Base-by-base conservation (phyloP, 1,140 invertebrate genomes). In the Oscheius sp. region DNA sequence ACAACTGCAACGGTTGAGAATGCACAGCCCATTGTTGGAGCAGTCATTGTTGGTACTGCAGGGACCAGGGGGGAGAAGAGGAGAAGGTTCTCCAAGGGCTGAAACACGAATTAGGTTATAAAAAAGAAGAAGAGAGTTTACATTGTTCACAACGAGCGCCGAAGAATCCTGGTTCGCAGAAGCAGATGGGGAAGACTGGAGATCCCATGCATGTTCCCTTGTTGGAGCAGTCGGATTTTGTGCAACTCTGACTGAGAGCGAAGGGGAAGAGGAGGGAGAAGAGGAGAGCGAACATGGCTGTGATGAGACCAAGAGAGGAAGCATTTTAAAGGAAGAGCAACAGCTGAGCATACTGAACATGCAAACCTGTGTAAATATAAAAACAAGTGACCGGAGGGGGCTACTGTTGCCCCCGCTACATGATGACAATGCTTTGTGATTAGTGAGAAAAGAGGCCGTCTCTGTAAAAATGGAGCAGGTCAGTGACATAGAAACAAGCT, bases 81-180 rank as follows among this genome's bases (percentile, higher is more conserved):
- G 23, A 15, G 7, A 26, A 4, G 28, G 49, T 13, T n/a, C n/a
- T n/a, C 15, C 23, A 4, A 55, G 7, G 49, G 15, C 49, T 4
- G 4, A 13, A 4, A 26, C 36, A 20, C 36, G 58, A 66, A 42
- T 34, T 13, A 4, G 10, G 20, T 4, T 55, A 13, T 55, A 20
- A 7, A 7, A 13, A 13, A 4, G 15, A 15, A 55, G 49, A 7
- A 7, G 18, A 42, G 23, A 26, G 15, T 2, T 36, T 62, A 72
- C 70, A 66, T 58, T 69, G 63, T 23, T 73, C 71, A 36, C 71
- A 73, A 32, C 71, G 64, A n/a, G 42, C 2, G 23, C 71, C 71
- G 7, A 63, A 55, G 29, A 32, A 73, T 15, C 71, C 71, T 18
- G 45, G 36, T 13, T 73, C 63, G 45, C 71, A 73, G 28, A 73